phyloP scores from a whole-genome alignment of 2,888 invertebrate species.

The Lepeophtheirus nordmannii region DNA sequence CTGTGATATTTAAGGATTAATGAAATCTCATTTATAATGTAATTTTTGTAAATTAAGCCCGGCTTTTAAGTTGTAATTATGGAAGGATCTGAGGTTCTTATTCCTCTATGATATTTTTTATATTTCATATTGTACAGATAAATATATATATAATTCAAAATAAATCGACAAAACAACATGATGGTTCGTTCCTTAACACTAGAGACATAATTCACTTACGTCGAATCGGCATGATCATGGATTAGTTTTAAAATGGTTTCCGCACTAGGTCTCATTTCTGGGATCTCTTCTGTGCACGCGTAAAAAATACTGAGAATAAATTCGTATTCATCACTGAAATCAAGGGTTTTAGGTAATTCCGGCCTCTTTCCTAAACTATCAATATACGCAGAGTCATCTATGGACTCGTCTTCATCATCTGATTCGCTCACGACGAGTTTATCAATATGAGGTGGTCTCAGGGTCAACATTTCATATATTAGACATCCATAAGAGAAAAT shows the following conservation, averaged over 20 bases:
- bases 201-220: no score
- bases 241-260: constrained; percentile 40
- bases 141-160: no score
- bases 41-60: no score
- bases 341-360: constrained; percentile 43
- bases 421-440: constrained; percentile 28
- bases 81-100: no score
- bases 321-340: constrained; percentile 41
- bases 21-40: no score
- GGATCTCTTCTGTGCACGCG: constrained; percentile 49
- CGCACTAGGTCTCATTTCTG: constrained; percentile 46
- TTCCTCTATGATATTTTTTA: no score
- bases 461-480: constrained; percentile 63
- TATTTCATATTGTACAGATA: no score
- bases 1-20: no score
- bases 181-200: no score
- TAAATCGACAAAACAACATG: no score
- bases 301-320: constrained; percentile 51
- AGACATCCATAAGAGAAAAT: constrained; percentile 63
- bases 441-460: constrained; percentile 49
- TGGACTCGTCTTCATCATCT: constrained; percentile 5
- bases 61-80: no score
- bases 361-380: constrained; percentile 49
- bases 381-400: background rate
- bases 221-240: constrained; percentile 18